phyloP scores from a whole-genome alignment of 1,140 invertebrate genomes.

The Ylistrum balloti region DNA sequence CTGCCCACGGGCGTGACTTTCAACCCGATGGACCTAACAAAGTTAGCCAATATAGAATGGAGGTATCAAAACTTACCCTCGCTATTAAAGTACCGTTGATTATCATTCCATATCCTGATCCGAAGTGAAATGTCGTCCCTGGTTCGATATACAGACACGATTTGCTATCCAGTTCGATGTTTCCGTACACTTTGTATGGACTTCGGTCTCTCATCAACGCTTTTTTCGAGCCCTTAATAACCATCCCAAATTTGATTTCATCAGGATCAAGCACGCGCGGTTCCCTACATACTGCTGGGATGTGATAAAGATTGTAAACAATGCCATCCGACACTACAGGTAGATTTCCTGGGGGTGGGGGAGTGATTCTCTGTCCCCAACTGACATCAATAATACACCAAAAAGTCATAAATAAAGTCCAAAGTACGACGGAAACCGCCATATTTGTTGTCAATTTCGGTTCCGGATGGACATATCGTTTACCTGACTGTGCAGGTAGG shows the following conservation, averaged over 20 bases:
- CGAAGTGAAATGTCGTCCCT: constrained; percentile 92
- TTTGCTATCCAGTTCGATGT: constrained; percentile 73
- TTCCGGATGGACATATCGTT: constrained; percentile 21
- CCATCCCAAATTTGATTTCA: constrained; percentile 64
- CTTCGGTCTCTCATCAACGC: constrained; percentile 71
- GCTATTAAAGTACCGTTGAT: constrained; percentile 93
- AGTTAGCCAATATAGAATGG: no score
- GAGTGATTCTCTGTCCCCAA: constrained; percentile 57
- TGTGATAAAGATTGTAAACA: constrained; percentile 72
- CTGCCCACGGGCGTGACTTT: background rate
- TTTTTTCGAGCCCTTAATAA: constrained; percentile 64
- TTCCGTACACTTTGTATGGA: constrained; percentile 75
- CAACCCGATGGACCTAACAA: background rate
- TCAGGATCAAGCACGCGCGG: constrained; percentile 67
- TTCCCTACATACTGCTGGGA: constrained; percentile 69
- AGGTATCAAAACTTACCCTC: constrained; percentile 87
- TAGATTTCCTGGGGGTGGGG: constrained; percentile 67
- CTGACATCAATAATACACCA: background rate
- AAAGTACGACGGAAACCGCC: constrained; percentile 11
- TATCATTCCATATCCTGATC: constrained; percentile 94
- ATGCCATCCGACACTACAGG: constrained; percentile 73
- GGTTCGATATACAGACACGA: constrained; percentile 89
- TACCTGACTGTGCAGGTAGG: background rate
- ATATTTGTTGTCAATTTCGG: constrained; percentile 31
- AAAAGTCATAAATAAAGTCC: background rate